phyloP scores from a whole-genome alignment of 2,888 invertebrate genomes.

The Amiota mariae region DNA sequence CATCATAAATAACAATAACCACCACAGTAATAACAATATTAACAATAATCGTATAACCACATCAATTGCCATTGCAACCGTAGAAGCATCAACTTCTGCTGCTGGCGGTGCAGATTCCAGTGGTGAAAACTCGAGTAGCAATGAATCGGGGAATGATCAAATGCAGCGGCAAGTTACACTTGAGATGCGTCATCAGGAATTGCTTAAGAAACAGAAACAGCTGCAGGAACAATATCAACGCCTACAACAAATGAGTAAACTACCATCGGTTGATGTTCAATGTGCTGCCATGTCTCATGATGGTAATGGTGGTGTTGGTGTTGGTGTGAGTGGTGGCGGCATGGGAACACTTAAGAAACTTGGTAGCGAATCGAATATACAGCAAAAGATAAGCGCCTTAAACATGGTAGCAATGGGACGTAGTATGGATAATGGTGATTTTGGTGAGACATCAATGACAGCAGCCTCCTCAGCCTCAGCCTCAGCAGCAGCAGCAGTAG shows the following conservation, averaged over 20 bases:
- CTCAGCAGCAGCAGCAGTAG: conserved; percentile 58
- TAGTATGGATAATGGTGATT: no score
- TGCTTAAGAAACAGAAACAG: conserved; percentile 89
- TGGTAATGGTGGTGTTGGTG: conserved; percentile 35
- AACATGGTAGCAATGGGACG: conserved; percentile 51
- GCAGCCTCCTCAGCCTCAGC: conserved; percentile 42
- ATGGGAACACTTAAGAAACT: conserved; percentile 81
- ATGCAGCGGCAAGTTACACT: conserved; percentile 83
- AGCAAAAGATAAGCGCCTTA: conserved; percentile 77
- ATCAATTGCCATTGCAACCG: conserved; percentile 39
- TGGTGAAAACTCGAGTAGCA: conserved; percentile 81
- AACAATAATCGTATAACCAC: background rate
- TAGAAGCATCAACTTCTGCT: conserved; percentile 45
- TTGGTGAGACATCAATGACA: conserved; percentile 38
- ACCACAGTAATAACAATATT: no score
- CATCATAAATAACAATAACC: background rate
- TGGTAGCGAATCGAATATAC: conserved; percentile 89
- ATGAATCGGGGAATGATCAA: conserved; percentile 85
- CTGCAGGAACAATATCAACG: conserved; percentile 94
- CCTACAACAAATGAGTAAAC: conserved; percentile 88
- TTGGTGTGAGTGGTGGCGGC: conserved; percentile 74
- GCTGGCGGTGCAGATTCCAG: conserved; percentile 57
- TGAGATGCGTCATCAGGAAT: conserved; percentile 90
- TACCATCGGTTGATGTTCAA: conserved; percentile 80
- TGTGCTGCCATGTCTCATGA: conserved; percentile 75